Percentiles rank a stretch among this genome's conserved stretches.
Conservation (phyloP, 2,797 vertebrate genomes). For the Micromesistius poutassou region DNA sequence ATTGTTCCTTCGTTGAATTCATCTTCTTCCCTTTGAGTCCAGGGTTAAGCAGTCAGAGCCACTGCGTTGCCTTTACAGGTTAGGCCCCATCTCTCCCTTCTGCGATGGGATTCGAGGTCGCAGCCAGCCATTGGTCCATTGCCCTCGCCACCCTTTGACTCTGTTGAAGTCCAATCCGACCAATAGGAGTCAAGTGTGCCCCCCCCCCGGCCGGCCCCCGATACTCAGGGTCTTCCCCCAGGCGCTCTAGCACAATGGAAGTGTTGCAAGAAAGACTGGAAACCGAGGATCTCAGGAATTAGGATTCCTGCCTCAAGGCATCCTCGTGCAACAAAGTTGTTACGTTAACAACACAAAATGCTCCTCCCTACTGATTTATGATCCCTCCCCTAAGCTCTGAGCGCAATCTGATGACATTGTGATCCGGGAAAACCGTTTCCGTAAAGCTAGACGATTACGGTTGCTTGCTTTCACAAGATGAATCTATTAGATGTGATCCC, state of each 20-base stretch:
- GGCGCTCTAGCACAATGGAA: not conserved
- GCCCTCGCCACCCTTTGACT: too few species aligned
- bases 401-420: not conserved
- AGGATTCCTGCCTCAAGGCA: not conserved
- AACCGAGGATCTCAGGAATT: not conserved
- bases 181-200: not conserved
- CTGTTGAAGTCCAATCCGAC: too few species aligned
- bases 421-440: not conserved
- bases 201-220: too few species aligned
- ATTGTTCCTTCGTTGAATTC: not conserved
- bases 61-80: not conserved
- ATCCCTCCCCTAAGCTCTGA: not conserved
- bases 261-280: not conserved
- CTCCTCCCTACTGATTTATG: not conserved
- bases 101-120: not conserved
- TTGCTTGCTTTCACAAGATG: not conserved
- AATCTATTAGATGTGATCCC: not conserved
- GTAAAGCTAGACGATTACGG: not conserved
- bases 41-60: not conserved
- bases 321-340: not conserved
- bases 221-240: not conserved
- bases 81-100: not conserved
- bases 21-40: not conserved
- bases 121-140: too few species aligned
- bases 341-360: not conserved